phyloP scores from a whole-genome alignment of 2,113 vertebrate genomes.

The Solenodon paradoxus region DNA sequence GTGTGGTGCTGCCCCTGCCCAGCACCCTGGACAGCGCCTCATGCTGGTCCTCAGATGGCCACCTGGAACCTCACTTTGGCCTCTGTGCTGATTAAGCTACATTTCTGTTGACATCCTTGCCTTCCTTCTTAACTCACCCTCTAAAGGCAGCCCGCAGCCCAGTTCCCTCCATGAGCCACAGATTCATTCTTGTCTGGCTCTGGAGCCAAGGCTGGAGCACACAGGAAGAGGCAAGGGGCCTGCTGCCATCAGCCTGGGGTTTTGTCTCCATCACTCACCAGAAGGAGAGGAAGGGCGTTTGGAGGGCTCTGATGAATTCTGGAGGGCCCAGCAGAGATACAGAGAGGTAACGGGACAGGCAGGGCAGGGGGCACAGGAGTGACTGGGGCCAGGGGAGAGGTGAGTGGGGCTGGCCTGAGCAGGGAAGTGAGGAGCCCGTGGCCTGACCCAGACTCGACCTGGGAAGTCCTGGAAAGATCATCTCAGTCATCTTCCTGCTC shows the following conservation, averaged over 20 bases:
- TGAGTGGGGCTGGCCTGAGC: not conserved
- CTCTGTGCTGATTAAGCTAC: not conserved
- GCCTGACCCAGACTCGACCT: not conserved
- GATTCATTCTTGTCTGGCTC: not conserved
- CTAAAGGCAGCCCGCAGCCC: not conserved
- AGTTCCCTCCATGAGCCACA: not conserved
- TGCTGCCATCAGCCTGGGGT: not conserved
- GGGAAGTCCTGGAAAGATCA: not conserved
- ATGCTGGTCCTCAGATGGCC: not conserved
- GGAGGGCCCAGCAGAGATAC: not conserved
- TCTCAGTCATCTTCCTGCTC: not conserved
- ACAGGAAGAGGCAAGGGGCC: not conserved
- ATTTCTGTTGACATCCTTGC: not conserved
- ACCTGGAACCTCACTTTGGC: not conserved
- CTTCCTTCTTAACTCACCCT: not conserved
- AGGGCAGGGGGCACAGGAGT: not conserved
- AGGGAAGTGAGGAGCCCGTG: not conserved
- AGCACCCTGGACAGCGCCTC: constrained; percentile 76
- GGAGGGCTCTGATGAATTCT: not conserved
- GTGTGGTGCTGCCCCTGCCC: not conserved
- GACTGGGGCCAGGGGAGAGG: not conserved
- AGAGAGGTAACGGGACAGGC: not conserved
- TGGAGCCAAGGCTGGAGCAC: not conserved
- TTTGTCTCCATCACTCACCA: not conserved
- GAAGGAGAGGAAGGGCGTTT: not conserved